Conservation (phyloP, 2,797 vertebrate genomes). For the Sternarchorhynchus goeldii region DNA sequence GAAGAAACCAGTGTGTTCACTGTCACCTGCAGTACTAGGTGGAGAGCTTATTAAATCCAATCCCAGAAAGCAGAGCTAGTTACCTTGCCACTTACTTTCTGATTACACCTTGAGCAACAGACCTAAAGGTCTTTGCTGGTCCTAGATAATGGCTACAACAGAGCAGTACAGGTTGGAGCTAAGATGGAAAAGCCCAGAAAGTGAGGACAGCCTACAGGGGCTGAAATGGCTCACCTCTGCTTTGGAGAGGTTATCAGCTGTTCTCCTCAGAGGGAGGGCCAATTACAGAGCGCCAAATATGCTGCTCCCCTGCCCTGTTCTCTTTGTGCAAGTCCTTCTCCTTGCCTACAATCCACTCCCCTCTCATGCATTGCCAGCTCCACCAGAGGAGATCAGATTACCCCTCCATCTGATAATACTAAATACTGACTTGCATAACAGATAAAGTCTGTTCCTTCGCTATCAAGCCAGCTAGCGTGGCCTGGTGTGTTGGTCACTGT, state of each 20-base stretch:
- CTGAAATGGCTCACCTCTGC: constrained; percentile 29
- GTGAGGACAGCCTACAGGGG: constrained; percentile 19
- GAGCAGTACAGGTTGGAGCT: background rate
- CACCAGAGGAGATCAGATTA: constrained; percentile 63
- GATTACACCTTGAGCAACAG: constrained; percentile 11
- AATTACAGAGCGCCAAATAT: constrained; percentile 56
- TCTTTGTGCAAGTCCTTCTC: constrained; percentile 3
- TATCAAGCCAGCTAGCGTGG: background rate
- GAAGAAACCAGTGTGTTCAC: constrained; percentile 11
- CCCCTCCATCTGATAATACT: constrained; percentile 62
- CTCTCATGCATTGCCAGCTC: constrained; percentile 25
- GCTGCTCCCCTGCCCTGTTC: background rate
- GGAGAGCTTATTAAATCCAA: background rate
- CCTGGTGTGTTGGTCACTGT: constrained; percentile 47
- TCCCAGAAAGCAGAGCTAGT: background rate
- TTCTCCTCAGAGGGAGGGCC: constrained; percentile 52
- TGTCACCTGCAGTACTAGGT: background rate
- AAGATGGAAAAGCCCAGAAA: constrained; percentile 43
- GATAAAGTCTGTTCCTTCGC: background rate
- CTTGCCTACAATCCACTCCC: constrained; percentile 39
- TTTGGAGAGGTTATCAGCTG: constrained; percentile 51
- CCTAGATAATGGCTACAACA: constrained; percentile 10
- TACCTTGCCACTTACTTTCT: constrained; percentile 9
- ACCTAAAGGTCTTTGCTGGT: constrained; percentile 1
- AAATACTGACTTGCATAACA: constrained; percentile 53